Conservation (phyloP, 2,888 invertebrate genomes). For the Poecilus cupreus region DNA sequence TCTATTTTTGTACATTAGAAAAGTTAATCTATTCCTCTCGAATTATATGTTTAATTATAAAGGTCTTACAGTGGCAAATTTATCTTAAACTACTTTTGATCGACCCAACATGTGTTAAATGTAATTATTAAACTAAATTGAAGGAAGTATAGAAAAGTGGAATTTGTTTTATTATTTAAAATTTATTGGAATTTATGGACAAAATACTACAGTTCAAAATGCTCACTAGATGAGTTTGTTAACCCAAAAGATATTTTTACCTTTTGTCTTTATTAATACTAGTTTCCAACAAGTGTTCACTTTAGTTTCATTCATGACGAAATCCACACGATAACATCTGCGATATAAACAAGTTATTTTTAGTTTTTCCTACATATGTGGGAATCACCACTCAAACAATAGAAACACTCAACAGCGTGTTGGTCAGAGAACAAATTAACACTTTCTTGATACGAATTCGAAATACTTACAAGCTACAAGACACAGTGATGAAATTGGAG, state of each 20-base stretch:
- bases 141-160: no score
- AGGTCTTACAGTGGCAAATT: no score
- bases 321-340: neutral
- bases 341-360: neutral
- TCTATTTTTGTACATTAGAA: no score
- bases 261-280: neutral
- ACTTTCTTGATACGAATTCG: slow-evolving; percentile 37
- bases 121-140: no score
- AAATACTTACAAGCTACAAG: neutral
- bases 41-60: no score
- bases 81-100: no score
- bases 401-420: neutral
- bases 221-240: neutral
- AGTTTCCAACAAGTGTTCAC: neutral
- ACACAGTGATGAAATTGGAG: slow-evolving; percentile 37
- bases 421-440: slow-evolving; percentile 6
- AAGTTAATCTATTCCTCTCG: no score
- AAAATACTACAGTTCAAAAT: no score
- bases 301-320: neutral
- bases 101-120: no score
- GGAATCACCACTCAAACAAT: neutral
- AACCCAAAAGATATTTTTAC: neutral
- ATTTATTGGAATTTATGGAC: no score
- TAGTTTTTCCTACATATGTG: neutral
- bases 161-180: no score